Conservation (phyloP, 1,140 invertebrate genomes). For the Drosophila suzukii region DNA sequence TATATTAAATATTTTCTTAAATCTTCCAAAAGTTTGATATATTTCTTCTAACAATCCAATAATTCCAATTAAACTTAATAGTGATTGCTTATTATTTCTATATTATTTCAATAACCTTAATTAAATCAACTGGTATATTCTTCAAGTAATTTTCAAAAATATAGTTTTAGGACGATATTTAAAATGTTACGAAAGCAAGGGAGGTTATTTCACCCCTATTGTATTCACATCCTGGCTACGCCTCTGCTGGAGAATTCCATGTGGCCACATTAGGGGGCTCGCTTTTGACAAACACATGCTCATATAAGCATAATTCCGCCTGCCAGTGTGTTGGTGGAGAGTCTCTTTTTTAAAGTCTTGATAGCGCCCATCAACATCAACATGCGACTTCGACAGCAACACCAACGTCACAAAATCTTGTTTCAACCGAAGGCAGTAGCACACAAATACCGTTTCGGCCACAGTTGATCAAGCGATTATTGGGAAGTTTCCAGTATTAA, state of each 20-base stretch:
- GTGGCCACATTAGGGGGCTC: slow-evolving; percentile 46
- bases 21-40: neutral
- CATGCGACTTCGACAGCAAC: slow-evolving; percentile 17
- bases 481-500: slow-evolving; percentile 18
- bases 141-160: too few relatives aligned
- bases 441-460: slow-evolving; percentile 42
- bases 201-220: neutral
- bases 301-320: slow-evolving; percentile 13
- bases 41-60: too few relatives aligned
- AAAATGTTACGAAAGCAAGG: too few relatives aligned
- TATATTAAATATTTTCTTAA: too few relatives aligned
- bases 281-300: slow-evolving; percentile 40
- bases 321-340: slow-evolving; percentile 6
- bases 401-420: slow-evolving; percentile 40
- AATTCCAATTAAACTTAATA: too few relatives aligned
- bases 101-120: too few relatives aligned
- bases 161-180: too few relatives aligned
- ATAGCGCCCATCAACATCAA: slow-evolving; percentile 37
- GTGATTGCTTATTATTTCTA: too few relatives aligned
- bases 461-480: slow-evolving; percentile 46
- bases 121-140: too few relatives aligned
- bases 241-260: slow-evolving; percentile 31
- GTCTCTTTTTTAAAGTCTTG: slow-evolving; percentile 26
- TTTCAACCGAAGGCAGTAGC: slow-evolving; percentile 14
- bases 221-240: neutral